phyloP scores from a whole-genome alignment of 2,113 vertebrate species.

The Nibea albiflora region DNA sequence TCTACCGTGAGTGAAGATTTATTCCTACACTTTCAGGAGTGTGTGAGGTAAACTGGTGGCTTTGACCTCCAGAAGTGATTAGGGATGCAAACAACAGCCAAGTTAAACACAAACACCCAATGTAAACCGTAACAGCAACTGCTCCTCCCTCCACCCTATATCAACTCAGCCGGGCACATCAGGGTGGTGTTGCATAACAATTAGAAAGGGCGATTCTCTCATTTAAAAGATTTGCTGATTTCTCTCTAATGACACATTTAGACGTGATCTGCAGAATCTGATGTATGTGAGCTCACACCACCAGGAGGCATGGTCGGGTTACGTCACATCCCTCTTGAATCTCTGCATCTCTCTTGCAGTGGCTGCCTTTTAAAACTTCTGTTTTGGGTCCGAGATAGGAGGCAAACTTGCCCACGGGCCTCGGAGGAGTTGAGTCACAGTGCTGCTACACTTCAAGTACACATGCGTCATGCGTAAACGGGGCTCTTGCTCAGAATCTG shows the following conservation, averaged over 20 bases:
- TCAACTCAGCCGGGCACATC: not conserved
- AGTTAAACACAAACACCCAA: slow-evolving; percentile 15
- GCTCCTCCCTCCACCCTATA: not conserved
- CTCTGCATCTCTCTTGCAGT: slow-evolving; percentile 23
- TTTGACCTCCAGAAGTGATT: slow-evolving; percentile 8
- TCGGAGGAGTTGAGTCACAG: slow-evolving; percentile 62
- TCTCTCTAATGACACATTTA: not conserved
- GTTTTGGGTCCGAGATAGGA: slow-evolving; percentile 49
- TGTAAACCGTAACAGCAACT: not conserved
- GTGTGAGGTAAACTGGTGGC: not conserved
- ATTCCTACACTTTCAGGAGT: slow-evolving; percentile 17
- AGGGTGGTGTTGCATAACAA: not conserved
- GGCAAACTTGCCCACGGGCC: slow-evolving; percentile 44
- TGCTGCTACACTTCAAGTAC: slow-evolving; percentile 56
- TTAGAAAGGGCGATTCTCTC: not conserved
- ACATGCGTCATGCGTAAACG: slow-evolving; percentile 66
- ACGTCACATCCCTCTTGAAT: slow-evolving; percentile 16
- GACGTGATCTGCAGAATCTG: not conserved
- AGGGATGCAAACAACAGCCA: slow-evolving; percentile 4
- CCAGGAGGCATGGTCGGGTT: slow-evolving; percentile 61
- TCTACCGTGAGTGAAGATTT: slow-evolving; percentile 95
- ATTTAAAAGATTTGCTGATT: not conserved
- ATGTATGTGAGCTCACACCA: slow-evolving; percentile 38
- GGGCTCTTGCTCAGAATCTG: slow-evolving; percentile 48
- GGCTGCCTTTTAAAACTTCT: slow-evolving; percentile 45